These are phyloP conservation scores for Dasypus novemcinctus DNA, from an alignment of 2,113 vertebrate genomes.

Conservation along the genomic window DNA sequence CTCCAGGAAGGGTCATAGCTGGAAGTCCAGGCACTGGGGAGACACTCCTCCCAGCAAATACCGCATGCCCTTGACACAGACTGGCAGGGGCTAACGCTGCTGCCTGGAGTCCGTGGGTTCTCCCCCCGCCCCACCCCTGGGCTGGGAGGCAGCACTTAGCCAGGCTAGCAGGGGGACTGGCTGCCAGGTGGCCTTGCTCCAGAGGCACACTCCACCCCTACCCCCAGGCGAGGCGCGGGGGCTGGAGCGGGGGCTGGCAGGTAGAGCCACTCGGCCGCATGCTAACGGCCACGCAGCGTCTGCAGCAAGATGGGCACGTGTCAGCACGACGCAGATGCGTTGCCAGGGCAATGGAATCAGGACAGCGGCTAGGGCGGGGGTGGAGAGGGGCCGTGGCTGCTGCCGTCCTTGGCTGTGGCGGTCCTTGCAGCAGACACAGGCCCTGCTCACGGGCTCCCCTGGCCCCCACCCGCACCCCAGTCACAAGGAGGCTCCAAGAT, in stretches of 20 bases:
- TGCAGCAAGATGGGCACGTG: background rate
- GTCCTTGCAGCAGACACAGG: accelerated
- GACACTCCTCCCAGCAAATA: background rate
- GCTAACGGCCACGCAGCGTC: slow-evolving; percentile 35
- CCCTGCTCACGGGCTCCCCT: background rate
- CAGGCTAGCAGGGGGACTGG: background rate
- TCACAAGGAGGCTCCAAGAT: background rate
- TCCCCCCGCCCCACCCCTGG: background rate
- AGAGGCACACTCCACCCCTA: background rate
- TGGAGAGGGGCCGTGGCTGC: background rate
- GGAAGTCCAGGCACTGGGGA: background rate
- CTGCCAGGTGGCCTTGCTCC: background rate
- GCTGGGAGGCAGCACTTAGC: background rate
- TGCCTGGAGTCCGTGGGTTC: background rate
- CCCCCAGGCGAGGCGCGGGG: background rate
- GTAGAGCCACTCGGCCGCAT: background rate
- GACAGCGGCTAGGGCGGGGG: background rate
- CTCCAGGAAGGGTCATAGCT: background rate
- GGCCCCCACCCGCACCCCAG: background rate
- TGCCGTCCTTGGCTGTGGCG: accelerated
- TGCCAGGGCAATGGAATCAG: slow-evolving; percentile 48
- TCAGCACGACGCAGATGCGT: background rate
- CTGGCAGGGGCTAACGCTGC: no score
- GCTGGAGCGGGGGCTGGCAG: background rate
- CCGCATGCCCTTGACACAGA: no score